Evolutionary conservation across 1,140 invertebrate species (phyloP), one percentile per base, ranked within the genome.

Genomic region (Drosophila persimilis): DNA sequence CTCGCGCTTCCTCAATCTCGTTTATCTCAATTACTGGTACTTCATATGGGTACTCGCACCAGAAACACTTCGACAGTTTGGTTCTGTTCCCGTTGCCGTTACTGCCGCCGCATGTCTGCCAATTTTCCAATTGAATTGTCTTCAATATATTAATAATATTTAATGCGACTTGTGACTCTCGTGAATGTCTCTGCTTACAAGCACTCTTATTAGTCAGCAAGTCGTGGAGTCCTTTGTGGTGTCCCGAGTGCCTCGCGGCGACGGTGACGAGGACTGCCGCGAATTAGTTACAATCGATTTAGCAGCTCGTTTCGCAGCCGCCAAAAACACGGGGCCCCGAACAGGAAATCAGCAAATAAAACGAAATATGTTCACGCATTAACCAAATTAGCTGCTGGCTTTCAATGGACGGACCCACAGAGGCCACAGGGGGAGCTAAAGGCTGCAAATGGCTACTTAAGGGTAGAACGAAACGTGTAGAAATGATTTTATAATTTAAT

Each of bases 91-190:
- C 20, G 11, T 29, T 45, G 11, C 61, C n/a, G 17, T 13, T 29
- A 39, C 63, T 15, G 31, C 55, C 53, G 44, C 51, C 69, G 17
- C 62, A 53, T 72, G 73, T 59, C 77, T 85, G 78, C 78, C 81
- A 86, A 86, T 86, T 86, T 86, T 88, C 83, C 81, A 88, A 88
- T 86, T 86, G 81, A 88, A 81, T 86, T 86, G 77, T 81, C 81
- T 81, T 86, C 81, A 86, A 86, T 86, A 88, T 86, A 88, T 86
- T 88, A 88, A 86, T 86, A 88, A 86, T 83, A 80, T 75, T 57
- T 64, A 62, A 60, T 29, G 44, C 29, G 26, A 44, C 45, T 45
- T 55, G 53, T 46, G 59, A 35, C 26, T 41, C 51, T 13, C 20
- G 51, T 39, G 2, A 13, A 31, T 53, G 51, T 41, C n/a, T 8